Base-by-base conservation (phyloP, 2,888 invertebrate genomes). In the Petrolisthes manimaculis region DNA sequence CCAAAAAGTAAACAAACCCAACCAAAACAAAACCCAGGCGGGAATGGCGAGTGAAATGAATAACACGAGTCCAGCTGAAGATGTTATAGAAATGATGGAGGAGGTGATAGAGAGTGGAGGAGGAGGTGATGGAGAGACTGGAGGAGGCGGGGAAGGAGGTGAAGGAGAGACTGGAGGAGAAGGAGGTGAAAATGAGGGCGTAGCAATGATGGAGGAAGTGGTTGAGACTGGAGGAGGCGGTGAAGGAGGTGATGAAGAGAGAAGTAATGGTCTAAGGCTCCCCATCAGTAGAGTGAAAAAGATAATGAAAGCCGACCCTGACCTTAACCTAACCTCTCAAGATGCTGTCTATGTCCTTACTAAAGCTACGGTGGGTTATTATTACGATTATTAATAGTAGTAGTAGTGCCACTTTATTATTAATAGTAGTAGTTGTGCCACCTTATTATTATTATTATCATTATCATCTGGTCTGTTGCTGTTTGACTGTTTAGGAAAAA, bases 231-330 rank as follows among this genome's bases (percentile, higher is more conserved):
- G 69, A 61, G 89, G 83, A 21, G 78, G 69, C 3, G 82, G 53
- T 5, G 75, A 55, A 1, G 88, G 84, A 12, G 90, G 51, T 9
- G 78, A 77, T 9, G 90, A 90, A 6, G 88, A 86, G 9, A 80
- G 78, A 71, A 81, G 69, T 8, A 55, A 75, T 3, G 88, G 84
- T n/a, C 37, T 95, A 0, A 94, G 94, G 92, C 93, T 97, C 83
- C 98, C 98, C 0, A 93, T 97, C 89, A 94, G 95, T 0, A 95
- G 97, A 92, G 95, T 98, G 90, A 96, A 96, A 92, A 94, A 95
- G 91, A 96, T 98, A 53, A 97, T 97, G 95, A 98, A 97, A 94
- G 94, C 96, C 93, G 98, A 98, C 93, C 96, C 97, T 0, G 97
- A 97, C 91, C 95, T 97, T 3, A 95, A 94, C 91, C 93, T 97